Percentiles rank a stretch among this genome's conserved stretches.
These are phyloP conservation scores for Microcebus tavaratra DNA, from an alignment of 2,113 vertebrate genomes.

Conservation along the genomic window DNA sequence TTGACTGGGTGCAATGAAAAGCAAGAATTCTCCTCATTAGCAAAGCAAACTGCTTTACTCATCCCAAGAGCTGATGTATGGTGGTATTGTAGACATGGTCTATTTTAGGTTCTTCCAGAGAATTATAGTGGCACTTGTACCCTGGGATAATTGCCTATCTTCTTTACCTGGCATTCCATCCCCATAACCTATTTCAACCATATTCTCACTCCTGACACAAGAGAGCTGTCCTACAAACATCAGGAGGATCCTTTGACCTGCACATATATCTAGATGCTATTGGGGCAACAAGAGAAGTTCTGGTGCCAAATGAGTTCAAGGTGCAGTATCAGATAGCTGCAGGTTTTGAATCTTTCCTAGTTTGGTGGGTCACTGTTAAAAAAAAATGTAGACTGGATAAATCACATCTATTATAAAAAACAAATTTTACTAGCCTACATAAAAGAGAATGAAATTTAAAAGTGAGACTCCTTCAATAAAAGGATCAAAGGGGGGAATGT, in stretches of 20 bases:
- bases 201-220: background rate
- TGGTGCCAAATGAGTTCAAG: background rate
- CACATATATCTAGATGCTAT: slow-evolving; percentile 49
- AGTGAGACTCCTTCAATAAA: no score
- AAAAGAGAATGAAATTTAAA: no score
- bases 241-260: background rate
- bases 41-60: no score
- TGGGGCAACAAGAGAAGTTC: background rate
- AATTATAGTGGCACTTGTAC: background rate
- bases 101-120: no score
- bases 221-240: background rate
- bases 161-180: background rate
- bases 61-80: no score
- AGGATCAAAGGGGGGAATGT: no score
- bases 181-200: background rate
- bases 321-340: background rate
- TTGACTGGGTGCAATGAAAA: no score
- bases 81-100: no score
- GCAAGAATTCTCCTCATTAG: no score
- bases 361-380: slow-evolving; percentile 1
- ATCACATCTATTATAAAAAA: slow-evolving; percentile 7
- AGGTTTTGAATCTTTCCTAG: background rate
- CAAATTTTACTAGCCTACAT: background rate
- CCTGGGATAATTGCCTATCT: background rate
- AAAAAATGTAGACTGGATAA: background rate